A percentile compares a stretch with the other conserved stretches of the same genome.
Conservation (phyloP, 2,888 invertebrate genomes). For the Trypoxylon attenuatum region DNA sequence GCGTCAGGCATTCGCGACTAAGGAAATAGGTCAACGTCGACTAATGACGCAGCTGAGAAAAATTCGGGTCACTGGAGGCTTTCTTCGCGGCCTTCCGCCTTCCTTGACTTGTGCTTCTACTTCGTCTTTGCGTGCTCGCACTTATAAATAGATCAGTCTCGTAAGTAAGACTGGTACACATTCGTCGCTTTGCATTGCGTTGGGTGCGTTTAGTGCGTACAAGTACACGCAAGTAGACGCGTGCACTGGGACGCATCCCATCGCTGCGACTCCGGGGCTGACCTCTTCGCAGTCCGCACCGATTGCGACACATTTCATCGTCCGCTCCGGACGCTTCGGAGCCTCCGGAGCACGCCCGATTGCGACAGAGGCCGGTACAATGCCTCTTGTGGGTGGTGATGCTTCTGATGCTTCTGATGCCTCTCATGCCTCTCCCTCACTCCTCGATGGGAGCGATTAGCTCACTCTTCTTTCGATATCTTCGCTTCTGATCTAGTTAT, state of each 20-base stretch:
- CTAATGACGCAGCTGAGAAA: constrained; percentile 27
- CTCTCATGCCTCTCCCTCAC: constrained; percentile 24
- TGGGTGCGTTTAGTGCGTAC: constrained; percentile 18
- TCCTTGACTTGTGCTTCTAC: constrained; percentile 39
- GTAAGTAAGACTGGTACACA: too few species aligned
- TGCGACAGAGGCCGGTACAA: constrained; percentile 38
- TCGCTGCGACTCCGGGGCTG: constrained; percentile 6
- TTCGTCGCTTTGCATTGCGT: too few species aligned
- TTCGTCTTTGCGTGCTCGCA: constrained; percentile 30
- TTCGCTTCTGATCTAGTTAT: too few species aligned
- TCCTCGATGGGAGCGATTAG: too few species aligned
- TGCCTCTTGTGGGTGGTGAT: constrained; percentile 12
- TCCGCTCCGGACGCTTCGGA: too few species aligned
- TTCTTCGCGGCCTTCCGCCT: constrained; percentile 63
- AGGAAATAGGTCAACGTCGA: constrained; percentile 36
- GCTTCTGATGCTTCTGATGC: too few species aligned
- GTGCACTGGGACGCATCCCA: constrained; percentile 24
- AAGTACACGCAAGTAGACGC: constrained; percentile 14
- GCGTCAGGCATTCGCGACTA: too few species aligned
- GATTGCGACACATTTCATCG: constrained; percentile 42
- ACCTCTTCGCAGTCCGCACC: constrained; percentile 15
- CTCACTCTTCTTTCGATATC: too few species aligned
- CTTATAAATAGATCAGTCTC: constrained; percentile 37
- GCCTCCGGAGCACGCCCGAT: constrained; percentile 21
- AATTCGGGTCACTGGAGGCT: constrained; percentile 50